Evolutionary conservation across 2,888 invertebrate genomes (phyloP), one percentile per base, ranked within the genome.

Genomic region (Clunio marinus): DNA sequence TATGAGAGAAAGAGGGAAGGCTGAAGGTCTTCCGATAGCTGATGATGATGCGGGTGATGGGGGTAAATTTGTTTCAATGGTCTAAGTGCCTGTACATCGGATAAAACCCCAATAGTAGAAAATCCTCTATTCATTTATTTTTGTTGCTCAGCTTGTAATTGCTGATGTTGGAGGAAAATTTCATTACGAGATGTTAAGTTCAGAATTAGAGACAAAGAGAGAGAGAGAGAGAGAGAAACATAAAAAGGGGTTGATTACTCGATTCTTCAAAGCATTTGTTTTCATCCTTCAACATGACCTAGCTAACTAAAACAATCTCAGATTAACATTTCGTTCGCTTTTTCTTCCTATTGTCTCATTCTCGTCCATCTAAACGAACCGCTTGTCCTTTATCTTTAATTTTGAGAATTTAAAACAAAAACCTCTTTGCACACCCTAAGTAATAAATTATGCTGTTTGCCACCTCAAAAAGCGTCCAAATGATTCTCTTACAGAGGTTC

Each of bases 311-410:
- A 28, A 59, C 28, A 59, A 41, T 41, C 41, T n/a, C 59, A 59
- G 25, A 28, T 59, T 41, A n/a, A 17, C 28, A 57, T 57, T 57
- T 24, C 10, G 25, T 20, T 10, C 59, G 24, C 57, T 57, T 25
- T 32, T 32, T 41, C 10, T 41, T 41, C 41, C 41, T 2, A n/a
- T n/a, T 2, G 41, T 41, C n/a, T n/a, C n/a, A n/a, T n/a, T n/a
- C n/a, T n/a, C n/a, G n/a, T n/a, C n/a, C n/a, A n/a, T n/a, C n/a
- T n/a, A n/a, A n/a, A n/a, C n/a, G 57, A 60, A 37, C 60, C 60
- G 28, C 37, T 60, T 60, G 35, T 37, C 60, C 22, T 20, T 60
- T 60, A 60, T 60, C 60, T 35, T 60, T 59, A 59, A 59, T 59
- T 32, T 17, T 4, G 8, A 32, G 10, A 28, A 28, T 28, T 59